phyloP scores from a whole-genome alignment of 2,113 vertebrate genomes.

The Aegithalos caudatus region DNA sequence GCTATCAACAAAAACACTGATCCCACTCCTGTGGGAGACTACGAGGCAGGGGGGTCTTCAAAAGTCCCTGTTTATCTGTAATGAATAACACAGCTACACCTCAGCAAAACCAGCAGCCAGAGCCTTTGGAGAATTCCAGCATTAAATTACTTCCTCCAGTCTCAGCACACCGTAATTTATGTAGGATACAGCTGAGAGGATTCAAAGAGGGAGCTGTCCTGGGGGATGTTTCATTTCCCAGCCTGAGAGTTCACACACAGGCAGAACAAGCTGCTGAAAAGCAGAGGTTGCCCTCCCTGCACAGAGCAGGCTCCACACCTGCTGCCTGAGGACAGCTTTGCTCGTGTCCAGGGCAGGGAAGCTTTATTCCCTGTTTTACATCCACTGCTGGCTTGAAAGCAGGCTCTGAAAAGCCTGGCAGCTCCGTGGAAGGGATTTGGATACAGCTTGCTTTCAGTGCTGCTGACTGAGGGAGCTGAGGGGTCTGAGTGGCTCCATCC shows the following conservation, averaged over 20 bases:
- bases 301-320: background rate
- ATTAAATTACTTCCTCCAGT: constrained; percentile 38
- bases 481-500: background rate
- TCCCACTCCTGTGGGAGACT: background rate
- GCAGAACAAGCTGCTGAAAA: background rate
- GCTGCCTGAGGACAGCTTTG: background rate
- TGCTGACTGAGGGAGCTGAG: background rate
- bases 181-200: constrained; percentile 1
- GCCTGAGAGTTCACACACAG: background rate
- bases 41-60: background rate
- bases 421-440: background rate
- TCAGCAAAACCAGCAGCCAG: background rate
- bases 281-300: background rate
- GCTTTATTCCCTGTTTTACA: background rate
- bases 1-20: background rate
- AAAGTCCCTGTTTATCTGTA: background rate
- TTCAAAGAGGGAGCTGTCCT: constrained; percentile 28
- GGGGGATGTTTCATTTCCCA: constrained; percentile 49
- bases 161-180: constrained; percentile 18
- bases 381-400: background rate
- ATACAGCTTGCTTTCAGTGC: background rate
- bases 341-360: background rate
- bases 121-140: constrained; percentile 11
- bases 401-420: background rate
- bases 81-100: background rate